phyloP scores from a whole-genome alignment of 2,113 vertebrate species.

The Gavia stellata region DNA sequence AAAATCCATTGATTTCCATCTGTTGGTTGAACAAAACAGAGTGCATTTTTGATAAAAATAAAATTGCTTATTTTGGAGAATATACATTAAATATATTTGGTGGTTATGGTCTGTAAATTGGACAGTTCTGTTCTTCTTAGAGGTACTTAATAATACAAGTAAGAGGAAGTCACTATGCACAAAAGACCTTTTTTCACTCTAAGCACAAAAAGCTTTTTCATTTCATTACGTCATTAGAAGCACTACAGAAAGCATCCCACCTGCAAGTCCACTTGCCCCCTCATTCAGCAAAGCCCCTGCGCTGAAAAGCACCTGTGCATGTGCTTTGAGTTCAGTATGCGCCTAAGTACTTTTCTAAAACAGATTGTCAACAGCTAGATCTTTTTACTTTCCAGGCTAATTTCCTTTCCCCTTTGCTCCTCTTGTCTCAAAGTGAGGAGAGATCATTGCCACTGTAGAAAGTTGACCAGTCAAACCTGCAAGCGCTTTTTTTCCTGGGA shows the following conservation, averaged over 20 bases:
- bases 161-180: background rate
- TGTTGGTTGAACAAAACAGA: slow-evolving; percentile 16
- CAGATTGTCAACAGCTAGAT: background rate
- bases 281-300: background rate
- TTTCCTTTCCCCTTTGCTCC: background rate
- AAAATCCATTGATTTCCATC: slow-evolving; percentile 46
- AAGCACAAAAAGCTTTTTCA: background rate
- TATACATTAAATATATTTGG: background rate
- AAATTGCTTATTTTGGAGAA: slow-evolving; percentile 34
- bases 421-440: background rate
- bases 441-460: background rate
- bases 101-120: slow-evolving; percentile 1
- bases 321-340: background rate
- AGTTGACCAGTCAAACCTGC: background rate
- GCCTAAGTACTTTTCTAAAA: background rate
- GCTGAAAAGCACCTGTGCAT: background rate
- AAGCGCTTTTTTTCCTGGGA: background rate
- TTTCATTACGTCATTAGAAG: background rate
- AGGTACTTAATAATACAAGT: background rate
- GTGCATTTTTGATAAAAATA: slow-evolving; percentile 43
- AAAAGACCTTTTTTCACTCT: background rate
- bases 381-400: background rate
- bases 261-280: background rate
- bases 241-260: background rate
- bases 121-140: background rate